Evolutionary conservation across 2,113 vertebrate genomes (phyloP), one percentile per base, ranked within the genome.

Genomic region (Coturnix japonica): DNA sequence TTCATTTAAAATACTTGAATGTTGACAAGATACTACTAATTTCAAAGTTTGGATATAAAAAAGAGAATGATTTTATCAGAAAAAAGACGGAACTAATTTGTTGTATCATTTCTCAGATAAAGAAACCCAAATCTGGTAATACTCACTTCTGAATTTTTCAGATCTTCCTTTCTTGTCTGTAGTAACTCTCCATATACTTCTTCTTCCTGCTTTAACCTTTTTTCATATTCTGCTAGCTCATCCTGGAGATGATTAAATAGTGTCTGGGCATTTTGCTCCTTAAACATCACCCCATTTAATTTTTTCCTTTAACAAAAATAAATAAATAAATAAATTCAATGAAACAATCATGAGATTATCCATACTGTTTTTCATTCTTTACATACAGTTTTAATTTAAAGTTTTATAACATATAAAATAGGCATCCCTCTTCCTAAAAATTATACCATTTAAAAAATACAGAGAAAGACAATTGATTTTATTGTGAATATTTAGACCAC

Each of bases 131-230:
- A 30, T 82, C 44, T 74, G 69, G 33, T 46, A 28, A 73, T 60
- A 94, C 94, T 96, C 95, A 98, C 98, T 96, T 98, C 91, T 7
- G 66, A 94, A 49, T 96, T 92, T 93, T 97, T 89, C 95, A 96
- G 93, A 84, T 82, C 57, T 89, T 96, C 85, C 86, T 87, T 96
- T 76, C 97, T 97, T 23, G 85, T 93, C 87, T 89, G 89, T 49
- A 98, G 76, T 31, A 97, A 96, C 79, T 94, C 65, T 49, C 78
- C 44, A 31, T 97, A 93, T 63, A 81, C 83, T 95, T 96, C 95
- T 84, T 85, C 78, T 74, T 95, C 96, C 46, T 85, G 82, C 41
- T 95, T 93, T 74, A 96, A 81, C 90, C 91, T 97, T 89, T 97
- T 91, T 73, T 97, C 94, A 89, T 90, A 97, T 91, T 88, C 91